phyloP scores from a whole-genome alignment of 1,140 invertebrate genomes.

The Trichomalopsis sarcophagae region DNA sequence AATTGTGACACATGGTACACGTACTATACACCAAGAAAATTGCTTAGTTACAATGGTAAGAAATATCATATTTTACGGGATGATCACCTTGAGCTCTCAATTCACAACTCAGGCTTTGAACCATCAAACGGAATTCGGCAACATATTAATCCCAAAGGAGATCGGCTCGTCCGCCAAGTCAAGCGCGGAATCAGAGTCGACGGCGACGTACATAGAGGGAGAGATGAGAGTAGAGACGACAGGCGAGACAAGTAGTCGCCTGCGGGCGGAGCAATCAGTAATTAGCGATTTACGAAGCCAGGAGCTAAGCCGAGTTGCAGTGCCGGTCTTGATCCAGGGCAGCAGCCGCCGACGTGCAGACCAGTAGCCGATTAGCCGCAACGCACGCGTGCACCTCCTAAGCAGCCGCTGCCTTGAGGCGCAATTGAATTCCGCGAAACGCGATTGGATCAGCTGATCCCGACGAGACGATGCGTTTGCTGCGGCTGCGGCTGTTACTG shows the following conservation, averaged over 20 bases:
- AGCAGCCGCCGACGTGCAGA: background rate
- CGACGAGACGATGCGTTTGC: too few relatives aligned
- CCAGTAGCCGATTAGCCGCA: background rate
- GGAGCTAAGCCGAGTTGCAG: background rate
- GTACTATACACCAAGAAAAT: too few relatives aligned
- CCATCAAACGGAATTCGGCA: background rate
- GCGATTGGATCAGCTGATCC: background rate
- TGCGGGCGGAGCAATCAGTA: background rate
- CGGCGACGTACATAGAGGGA: background rate
- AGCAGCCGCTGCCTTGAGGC: background rate
- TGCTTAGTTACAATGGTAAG: too few relatives aligned
- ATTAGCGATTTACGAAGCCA: conserved; percentile 34
- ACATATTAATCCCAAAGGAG: background rate
- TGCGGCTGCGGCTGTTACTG: too few relatives aligned
- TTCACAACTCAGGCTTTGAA: background rate
- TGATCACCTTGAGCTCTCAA: too few relatives aligned
- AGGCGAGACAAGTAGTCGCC: background rate
- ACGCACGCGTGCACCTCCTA: background rate
- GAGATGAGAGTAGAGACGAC: background rate
- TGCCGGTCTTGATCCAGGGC: background rate
- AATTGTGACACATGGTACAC: too few relatives aligned
- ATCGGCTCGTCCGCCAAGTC: background rate
- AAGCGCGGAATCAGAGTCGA: background rate
- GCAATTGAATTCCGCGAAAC: conserved; percentile 3
- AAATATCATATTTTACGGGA: too few relatives aligned